Percentiles rank a stretch among this genome's conserved stretches.
phyloP scores from a whole-genome alignment of 2,888 invertebrate genomes.

The Andrena hattorfiana region DNA sequence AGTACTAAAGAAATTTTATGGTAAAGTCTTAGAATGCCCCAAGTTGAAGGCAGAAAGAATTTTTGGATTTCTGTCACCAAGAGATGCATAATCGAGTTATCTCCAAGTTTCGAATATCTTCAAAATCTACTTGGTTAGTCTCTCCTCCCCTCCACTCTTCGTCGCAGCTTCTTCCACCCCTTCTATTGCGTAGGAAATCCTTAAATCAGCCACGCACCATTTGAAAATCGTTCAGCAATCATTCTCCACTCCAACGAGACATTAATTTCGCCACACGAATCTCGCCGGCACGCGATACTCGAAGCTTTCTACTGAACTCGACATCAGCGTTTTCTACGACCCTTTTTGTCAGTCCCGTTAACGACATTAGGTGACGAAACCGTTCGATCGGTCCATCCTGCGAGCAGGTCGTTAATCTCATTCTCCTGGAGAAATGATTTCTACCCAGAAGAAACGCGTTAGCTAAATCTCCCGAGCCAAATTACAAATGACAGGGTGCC shows the following conservation, averaged over 20 bases:
- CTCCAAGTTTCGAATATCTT: background rate
- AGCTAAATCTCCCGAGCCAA: background rate
- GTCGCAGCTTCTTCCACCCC: background rate
- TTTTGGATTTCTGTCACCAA: too few species aligned
- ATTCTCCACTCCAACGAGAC: background rate
- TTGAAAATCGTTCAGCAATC: slow-evolving; percentile 21
- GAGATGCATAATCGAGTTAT: too few species aligned
- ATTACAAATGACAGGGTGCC: background rate
- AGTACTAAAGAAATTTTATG: too few species aligned
- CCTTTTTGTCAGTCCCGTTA: slow-evolving; percentile 34
- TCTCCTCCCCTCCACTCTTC: background rate
- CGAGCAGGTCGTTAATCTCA: slow-evolving; percentile 4
- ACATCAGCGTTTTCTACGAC: slow-evolving; percentile 13
- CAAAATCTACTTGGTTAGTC: too few species aligned
- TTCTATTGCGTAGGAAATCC: background rate
- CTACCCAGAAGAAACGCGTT: background rate
- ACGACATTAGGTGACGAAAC: slow-evolving; percentile 40
- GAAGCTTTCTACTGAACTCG: slow-evolving; percentile 22
- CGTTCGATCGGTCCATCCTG: slow-evolving; percentile 18
- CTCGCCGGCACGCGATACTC: slow-evolving; percentile 18
- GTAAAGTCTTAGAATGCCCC: too few species aligned
- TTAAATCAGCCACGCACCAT: background rate
- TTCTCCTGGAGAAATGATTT: background rate
- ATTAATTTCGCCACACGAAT: slow-evolving; percentile 32
- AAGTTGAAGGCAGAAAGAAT: too few species aligned